Conservation (phyloP, 2,888 invertebrate genomes). For the Nesidiocoris tenuis region DNA sequence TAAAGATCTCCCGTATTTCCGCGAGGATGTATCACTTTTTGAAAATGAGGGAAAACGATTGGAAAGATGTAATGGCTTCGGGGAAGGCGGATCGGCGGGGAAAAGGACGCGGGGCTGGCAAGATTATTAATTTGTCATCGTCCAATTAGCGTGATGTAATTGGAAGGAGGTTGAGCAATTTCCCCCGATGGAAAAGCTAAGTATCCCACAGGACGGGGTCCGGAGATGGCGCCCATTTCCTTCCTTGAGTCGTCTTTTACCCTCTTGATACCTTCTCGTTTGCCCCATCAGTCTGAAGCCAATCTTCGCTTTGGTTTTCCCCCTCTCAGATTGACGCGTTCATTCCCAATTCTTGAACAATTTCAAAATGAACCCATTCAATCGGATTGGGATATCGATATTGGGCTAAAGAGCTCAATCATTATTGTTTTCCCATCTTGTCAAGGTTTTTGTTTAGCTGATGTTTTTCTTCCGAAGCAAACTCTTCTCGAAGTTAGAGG, state of each 20-base stretch:
- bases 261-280: neutral
- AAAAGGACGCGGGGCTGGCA: neutral
- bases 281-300: neutral
- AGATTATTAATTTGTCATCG: slow-evolving; percentile 39
- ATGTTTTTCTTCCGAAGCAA: too few species aligned
- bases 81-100: too few species aligned
- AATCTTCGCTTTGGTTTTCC: neutral
- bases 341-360: neutral
- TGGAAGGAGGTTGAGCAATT: slow-evolving; percentile 37
- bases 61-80: neutral
- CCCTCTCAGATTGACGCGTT: neutral
- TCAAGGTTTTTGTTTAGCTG: too few species aligned
- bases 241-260: neutral
- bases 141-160: slow-evolving; percentile 35
- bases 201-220: neutral
- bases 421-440: too few species aligned
- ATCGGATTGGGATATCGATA: too few species aligned
- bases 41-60: slow-evolving; percentile 2
- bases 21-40: slow-evolving; percentile 39
- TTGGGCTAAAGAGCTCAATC: too few species aligned
- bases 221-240: neutral
- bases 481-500: too few species aligned
- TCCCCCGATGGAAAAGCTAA: slow-evolving; percentile 3
- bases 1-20: slow-evolving; percentile 29
- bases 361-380: neutral